phyloP scores from a whole-genome alignment of 2,113 vertebrate species.

The Bos javanicus region DNA sequence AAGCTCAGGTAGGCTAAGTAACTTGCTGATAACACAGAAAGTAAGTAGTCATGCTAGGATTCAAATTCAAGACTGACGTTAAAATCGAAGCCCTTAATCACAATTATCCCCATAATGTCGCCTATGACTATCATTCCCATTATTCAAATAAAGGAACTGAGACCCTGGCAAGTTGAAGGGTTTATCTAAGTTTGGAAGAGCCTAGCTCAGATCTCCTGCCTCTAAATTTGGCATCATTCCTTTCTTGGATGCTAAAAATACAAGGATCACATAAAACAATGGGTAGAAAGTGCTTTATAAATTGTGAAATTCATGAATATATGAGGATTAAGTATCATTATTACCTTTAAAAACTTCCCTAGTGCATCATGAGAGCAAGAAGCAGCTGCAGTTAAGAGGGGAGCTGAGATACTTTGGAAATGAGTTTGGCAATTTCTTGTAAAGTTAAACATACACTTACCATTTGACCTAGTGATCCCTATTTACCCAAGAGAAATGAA shows the following conservation, averaged over 20 bases:
- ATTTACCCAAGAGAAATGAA: slow-evolving; percentile 57
- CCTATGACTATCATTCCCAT: neutral
- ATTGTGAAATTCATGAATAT: neutral
- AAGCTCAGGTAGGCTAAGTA: neutral
- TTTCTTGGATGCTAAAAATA: neutral
- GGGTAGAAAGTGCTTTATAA: neutral
- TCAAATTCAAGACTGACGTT: neutral
- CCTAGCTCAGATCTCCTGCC: neutral
- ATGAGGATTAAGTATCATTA: neutral
- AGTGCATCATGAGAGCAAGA: neutral
- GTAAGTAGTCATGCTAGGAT: neutral
- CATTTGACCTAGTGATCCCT: slow-evolving; percentile 12
- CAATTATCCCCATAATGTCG: neutral
- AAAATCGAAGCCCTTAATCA: neutral
- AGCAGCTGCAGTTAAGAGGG: neutral
- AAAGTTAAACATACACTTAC: slow-evolving; percentile 37
- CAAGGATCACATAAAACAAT: neutral
- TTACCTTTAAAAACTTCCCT: neutral
- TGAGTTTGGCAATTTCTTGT: slow-evolving; percentile 30
- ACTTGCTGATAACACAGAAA: neutral
- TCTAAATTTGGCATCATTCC: neutral
- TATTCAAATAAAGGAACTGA: neutral
- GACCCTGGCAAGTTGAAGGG: neutral
- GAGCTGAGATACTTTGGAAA: neutral
- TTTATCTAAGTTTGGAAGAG: neutral